phyloP scores from a whole-genome alignment of 2,797 vertebrate species.

The Acipenser ruthenus region DNA sequence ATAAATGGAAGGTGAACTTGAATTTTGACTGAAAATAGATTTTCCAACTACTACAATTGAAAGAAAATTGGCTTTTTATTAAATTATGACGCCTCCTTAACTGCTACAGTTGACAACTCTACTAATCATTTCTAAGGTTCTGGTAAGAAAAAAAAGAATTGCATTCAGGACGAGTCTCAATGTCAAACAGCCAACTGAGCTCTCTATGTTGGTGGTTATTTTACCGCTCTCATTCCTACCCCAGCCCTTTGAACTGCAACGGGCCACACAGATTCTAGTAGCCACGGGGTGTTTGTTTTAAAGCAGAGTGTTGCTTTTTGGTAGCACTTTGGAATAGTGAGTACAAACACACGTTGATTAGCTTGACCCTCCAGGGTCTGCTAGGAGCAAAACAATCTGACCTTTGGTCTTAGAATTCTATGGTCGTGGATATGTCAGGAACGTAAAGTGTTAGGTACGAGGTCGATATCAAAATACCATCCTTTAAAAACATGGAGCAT shows the following conservation, averaged over 20 bases:
- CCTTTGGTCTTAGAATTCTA: constrained; percentile 42
- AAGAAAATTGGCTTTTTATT: too few relatives aligned
- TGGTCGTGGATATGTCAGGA: constrained; percentile 23
- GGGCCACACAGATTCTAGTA: constrained; percentile 1
- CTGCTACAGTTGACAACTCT: not conserved
- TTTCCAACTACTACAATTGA: too few relatives aligned
- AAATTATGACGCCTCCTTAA: not conserved
- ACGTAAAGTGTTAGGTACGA: constrained; percentile 16
- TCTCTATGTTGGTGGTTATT: too few relatives aligned
- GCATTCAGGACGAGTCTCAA: too few relatives aligned
- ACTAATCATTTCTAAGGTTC: not conserved
- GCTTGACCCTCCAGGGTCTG: constrained; percentile 29
- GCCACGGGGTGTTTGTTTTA: not conserved
- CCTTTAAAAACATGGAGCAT: constrained; percentile 20
- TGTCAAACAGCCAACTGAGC: too few relatives aligned
- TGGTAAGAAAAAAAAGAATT: too few relatives aligned
- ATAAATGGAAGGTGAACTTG: too few relatives aligned
- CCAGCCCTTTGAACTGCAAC: not conserved
- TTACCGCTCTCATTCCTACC: too few relatives aligned
- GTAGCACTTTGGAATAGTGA: not conserved
- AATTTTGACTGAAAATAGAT: too few relatives aligned
- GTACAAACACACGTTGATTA: not conserved
- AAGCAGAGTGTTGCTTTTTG: not conserved
- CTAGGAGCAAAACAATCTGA: constrained; percentile 41
- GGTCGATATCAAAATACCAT: constrained; percentile 26